phyloP scores from a whole-genome alignment of 1,140 invertebrate species.

The Sesamia nonagrioides region DNA sequence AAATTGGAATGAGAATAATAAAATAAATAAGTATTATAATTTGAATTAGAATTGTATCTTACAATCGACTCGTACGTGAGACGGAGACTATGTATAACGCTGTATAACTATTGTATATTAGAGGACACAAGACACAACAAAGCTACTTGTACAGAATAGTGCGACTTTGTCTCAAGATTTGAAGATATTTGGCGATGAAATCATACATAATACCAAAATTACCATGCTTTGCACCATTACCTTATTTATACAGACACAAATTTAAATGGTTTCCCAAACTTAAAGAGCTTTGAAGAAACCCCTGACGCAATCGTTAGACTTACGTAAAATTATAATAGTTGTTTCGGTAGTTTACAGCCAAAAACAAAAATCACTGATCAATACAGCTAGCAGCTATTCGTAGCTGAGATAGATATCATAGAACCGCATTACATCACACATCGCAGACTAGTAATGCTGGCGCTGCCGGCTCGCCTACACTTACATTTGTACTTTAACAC shows the following conservation, averaged over 20 bases:
- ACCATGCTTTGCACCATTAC: conserved; percentile 72
- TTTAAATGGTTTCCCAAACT: conserved; percentile 59
- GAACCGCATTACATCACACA: conserved; percentile 53
- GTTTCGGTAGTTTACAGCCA: conserved; percentile 54
- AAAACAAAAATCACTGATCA: conserved; percentile 50
- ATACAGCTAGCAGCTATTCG: conserved; percentile 59
- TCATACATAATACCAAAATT: conserved; percentile 56
- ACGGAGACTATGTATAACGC: conserved; percentile 9
- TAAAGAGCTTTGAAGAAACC: conserved; percentile 48
- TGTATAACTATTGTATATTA: conserved; percentile 12
- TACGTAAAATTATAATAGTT: conserved; percentile 53
- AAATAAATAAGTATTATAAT: conserved; percentile 70
- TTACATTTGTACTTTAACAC: conserved; percentile 52
- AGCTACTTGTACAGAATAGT: conserved; percentile 20
- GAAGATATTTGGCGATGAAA: conserved; percentile 47
- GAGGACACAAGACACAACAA: conserved; percentile 17
- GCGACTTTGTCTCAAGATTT: conserved; percentile 20
- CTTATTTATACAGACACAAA: conserved; percentile 66
- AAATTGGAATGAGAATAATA: conserved; percentile 80
- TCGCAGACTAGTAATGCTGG: conserved; percentile 72
- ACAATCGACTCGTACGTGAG: conserved; percentile 17
- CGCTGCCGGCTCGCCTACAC: conserved; percentile 35
- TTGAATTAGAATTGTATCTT: conserved; percentile 36
- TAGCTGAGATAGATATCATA: conserved; percentile 65
- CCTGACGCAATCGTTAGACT: conserved; percentile 44